These are phyloP conservation scores for Nothoprocta perdicaria DNA, from an alignment of 2,113 vertebrate genomes.

Conservation along the genomic window DNA sequence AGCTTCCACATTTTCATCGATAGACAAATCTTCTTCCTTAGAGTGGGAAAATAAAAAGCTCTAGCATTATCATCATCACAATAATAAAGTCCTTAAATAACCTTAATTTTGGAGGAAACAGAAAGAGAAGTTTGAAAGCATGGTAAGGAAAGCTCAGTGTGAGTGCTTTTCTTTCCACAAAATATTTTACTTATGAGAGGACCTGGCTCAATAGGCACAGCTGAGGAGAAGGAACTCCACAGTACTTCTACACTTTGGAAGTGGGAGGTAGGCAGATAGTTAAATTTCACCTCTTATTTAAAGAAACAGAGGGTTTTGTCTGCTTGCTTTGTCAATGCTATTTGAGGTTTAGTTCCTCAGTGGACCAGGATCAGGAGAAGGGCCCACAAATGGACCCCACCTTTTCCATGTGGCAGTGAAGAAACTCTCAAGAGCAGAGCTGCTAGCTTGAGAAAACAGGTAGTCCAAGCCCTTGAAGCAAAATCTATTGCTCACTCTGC, in stretches of 20 bases:
- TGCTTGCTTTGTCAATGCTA: neutral
- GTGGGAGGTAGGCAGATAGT: neutral
- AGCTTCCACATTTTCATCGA: neutral
- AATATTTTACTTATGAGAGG: neutral
- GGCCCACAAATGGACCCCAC: neutral
- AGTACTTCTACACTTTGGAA: neutral
- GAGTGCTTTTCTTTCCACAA: neutral
- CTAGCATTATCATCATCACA: neutral
- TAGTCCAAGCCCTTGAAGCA: neutral
- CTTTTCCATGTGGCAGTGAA: neutral
- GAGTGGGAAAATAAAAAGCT: neutral
- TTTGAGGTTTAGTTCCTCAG: neutral
- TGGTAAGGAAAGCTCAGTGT: neutral
- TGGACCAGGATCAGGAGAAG: neutral
- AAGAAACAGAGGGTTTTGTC: rapidly evolving
- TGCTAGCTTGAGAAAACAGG: neutral
- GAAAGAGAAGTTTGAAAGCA: neutral
- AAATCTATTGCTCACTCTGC: neutral
- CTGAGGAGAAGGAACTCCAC: neutral
- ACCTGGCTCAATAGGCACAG: rapidly evolving
- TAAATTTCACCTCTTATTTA: neutral
- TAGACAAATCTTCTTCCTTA: constrained; percentile 5
- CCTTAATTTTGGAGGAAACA: constrained; percentile 1
- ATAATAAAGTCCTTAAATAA: neutral
- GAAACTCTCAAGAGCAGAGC: neutral